These are phyloP conservation scores for Hemitrygon akajei DNA, from an alignment of 2,797 vertebrate species.

Conservation along the genomic window DNA sequence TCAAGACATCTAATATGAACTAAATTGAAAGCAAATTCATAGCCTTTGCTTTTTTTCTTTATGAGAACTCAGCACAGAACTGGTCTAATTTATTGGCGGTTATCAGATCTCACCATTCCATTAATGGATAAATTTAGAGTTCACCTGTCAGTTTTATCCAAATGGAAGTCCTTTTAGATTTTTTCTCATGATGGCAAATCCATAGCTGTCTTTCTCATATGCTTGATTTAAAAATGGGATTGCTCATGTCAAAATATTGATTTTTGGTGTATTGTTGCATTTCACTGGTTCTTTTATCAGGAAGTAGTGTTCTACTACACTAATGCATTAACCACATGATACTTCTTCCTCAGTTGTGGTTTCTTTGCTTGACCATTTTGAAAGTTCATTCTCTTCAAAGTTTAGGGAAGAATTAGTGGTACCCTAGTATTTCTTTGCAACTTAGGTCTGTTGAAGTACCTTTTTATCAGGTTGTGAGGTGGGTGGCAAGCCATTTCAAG, in stretches of 20 bases:
- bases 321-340: not conserved
- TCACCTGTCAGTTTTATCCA: not conserved
- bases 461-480: not conserved
- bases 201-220: not conserved
- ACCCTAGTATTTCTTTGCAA: not conserved
- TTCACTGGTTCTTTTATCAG: not conserved
- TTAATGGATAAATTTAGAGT: not conserved
- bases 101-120: not conserved
- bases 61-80: not conserved
- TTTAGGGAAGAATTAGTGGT: not conserved
- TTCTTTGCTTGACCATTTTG: not conserved
- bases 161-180: not conserved
- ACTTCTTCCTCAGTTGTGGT: not conserved
- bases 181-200: not conserved
- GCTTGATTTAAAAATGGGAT: not conserved
- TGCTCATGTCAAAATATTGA: not conserved
- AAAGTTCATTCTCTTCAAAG: not conserved
- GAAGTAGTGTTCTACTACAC: not conserved
- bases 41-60: not conserved
- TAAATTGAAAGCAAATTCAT: not conserved
- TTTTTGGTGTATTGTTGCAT: not conserved
- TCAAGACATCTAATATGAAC: not conserved
- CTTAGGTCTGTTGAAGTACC: not conserved
- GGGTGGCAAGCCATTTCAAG: not conserved
- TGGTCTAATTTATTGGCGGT: not conserved